Evolutionary conservation across 2,888 invertebrate species (phyloP).

Genomic region (Pandemis corylana): DNA sequence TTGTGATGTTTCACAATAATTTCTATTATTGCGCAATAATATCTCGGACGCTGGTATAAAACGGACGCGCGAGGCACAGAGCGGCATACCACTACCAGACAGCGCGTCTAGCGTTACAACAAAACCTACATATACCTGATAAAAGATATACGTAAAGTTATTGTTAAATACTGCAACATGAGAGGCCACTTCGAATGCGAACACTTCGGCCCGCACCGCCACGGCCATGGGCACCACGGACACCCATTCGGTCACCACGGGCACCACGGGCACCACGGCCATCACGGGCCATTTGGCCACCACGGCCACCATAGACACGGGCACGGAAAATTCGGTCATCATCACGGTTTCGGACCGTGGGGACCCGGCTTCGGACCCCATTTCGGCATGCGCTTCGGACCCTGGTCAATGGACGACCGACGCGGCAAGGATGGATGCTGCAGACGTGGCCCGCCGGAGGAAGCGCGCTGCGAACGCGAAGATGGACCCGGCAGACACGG

Average conservation of each 20-base stretch:
- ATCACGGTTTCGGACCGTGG: slow-evolving; percentile 26
- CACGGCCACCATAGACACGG: slow-evolving; percentile 24
- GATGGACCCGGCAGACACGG: slow-evolving; percentile 5
- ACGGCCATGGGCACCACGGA: slow-evolving; percentile 15
- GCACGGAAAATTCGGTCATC: slow-evolving; percentile 1
- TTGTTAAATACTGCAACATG: slow-evolving; percentile 18
- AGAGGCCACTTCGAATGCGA: slow-evolving; percentile 27
- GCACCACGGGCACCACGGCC: slow-evolving; percentile 17
- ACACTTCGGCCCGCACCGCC: slow-evolving; percentile 25
- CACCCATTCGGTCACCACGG: slow-evolving; percentile 11
- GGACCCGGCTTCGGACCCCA: slow-evolving; percentile 11
- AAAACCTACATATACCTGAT: background rate
- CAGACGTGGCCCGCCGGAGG: slow-evolving; percentile 8
- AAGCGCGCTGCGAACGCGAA: slow-evolving; percentile 9
- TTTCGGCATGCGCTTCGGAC: slow-evolving; percentile 6
- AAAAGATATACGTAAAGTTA: background rate
- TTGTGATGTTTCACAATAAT: slow-evolving; percentile 7
- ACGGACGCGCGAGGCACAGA: background rate
- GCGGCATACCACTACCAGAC: background rate
- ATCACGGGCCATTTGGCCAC: background rate
- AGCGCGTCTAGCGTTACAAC: background rate
- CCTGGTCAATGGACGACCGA: slow-evolving; percentile 1
- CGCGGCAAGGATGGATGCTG: background rate
- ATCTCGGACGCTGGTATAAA: slow-evolving; percentile 4
- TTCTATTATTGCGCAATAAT: slow-evolving; percentile 15